Conservation (phyloP, 2,797 vertebrate genomes). For the Cossypha caffra region DNA sequence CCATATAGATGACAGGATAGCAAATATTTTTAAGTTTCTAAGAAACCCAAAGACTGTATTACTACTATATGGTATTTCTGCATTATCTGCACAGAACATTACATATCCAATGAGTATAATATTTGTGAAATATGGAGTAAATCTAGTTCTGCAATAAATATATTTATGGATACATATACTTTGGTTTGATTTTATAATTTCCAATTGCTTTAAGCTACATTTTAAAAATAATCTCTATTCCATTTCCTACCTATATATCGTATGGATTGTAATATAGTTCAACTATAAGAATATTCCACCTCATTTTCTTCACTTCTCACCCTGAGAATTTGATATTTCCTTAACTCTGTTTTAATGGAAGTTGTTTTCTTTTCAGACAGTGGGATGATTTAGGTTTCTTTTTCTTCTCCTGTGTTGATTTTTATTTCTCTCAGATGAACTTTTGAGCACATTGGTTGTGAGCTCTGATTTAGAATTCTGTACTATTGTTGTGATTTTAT, state of each 20-base stretch:
- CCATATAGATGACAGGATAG: not conserved
- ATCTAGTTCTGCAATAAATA: not conserved
- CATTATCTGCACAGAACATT: not conserved
- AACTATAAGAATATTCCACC: not conserved
- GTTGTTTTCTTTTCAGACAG: not conserved
- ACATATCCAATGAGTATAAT: not conserved
- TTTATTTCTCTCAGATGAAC: not conserved
- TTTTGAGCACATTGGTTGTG: not conserved
- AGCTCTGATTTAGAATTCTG: not conserved
- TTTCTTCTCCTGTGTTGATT: not conserved
- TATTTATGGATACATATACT: not conserved
- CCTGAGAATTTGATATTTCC: not conserved
- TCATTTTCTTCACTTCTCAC: not conserved
- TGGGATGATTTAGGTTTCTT: accelerated
- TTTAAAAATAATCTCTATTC: not conserved
- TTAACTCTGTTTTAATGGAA: not conserved
- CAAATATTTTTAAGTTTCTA: not conserved
- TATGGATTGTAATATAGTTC: not conserved
- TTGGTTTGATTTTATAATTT: not conserved
- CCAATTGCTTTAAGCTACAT: not conserved
- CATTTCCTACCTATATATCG: not conserved
- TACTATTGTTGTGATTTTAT: not conserved
- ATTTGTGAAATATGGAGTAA: not conserved
- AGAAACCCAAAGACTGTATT: not conserved
- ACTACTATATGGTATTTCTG: not conserved